Evolutionary conservation across 2,113 vertebrate genomes (phyloP).

Genomic region (Cygnus atratus): DNA sequence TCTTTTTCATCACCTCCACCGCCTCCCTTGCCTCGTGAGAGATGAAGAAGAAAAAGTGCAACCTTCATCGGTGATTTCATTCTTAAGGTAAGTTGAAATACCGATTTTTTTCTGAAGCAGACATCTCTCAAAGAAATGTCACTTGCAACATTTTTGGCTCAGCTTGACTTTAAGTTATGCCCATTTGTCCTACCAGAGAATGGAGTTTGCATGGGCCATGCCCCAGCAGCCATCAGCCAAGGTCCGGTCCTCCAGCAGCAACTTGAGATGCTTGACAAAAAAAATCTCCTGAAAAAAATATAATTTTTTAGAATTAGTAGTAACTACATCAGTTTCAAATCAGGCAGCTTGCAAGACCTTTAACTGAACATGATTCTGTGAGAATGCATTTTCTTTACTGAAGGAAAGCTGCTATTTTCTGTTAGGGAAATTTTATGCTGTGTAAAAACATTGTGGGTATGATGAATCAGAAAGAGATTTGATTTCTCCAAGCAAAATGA

Average conservation of each 20-base stretch:
- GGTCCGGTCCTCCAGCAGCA: accelerated
- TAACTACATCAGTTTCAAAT: not conserved
- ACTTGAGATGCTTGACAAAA: not conserved
- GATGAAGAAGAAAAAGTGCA: not conserved
- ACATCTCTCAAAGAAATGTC: not conserved
- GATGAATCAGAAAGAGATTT: slow-evolving; percentile 9
- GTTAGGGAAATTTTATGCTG: slow-evolving; percentile 10
- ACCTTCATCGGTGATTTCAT: not conserved
- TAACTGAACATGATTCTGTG: slow-evolving; percentile 22
- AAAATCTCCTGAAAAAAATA: not conserved
- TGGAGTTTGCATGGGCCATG: not conserved
- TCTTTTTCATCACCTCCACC: not conserved
- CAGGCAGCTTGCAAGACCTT: not conserved
- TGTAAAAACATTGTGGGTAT: not conserved
- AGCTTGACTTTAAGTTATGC: not conserved
- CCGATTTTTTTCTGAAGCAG: not conserved
- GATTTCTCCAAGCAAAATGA: slow-evolving; percentile 19
- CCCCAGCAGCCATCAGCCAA: accelerated
- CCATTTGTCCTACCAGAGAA: not conserved
- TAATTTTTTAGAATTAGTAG: not conserved
- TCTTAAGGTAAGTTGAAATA: not conserved
- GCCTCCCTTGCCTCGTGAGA: not conserved
- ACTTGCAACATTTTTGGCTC: not conserved
- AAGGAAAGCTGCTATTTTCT: slow-evolving; percentile 4
- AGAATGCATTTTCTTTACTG: not conserved